A percentile compares a stretch with the other conserved stretches of the same genome.
These are phyloP conservation scores for Cydia pomonella DNA, from an alignment of 1,140 invertebrate genomes.

Conservation along the genomic window DNA sequence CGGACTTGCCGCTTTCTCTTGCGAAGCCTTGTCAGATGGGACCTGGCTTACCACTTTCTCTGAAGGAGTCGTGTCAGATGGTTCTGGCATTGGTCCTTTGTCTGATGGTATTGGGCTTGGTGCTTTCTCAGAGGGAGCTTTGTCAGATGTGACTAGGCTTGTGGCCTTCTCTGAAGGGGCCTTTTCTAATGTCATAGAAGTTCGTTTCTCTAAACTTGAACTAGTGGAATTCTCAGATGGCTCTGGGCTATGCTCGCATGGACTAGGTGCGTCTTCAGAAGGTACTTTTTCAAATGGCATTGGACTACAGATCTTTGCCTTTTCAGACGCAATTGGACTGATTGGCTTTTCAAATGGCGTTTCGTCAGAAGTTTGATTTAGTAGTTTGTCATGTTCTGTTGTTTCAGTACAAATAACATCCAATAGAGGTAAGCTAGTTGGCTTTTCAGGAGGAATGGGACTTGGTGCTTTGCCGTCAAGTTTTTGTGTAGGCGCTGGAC, in stretches of 20 bases:
- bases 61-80: neutral
- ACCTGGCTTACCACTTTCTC: neutral
- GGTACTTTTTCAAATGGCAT: neutral
- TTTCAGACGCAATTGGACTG: constrained; percentile 1
- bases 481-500: neutral
- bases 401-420: constrained; percentile 6
- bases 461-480: constrained; percentile 30
- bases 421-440: neutral
- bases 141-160: neutral
- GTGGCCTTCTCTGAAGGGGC: neutral
- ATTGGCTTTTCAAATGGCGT: neutral
- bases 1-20: neutral
- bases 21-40: neutral
- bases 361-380: neutral
- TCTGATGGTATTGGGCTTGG: neutral
- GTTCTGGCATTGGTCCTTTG: neutral
- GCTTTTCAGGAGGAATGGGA: constrained; percentile 27
- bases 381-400: neutral
- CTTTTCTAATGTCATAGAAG: constrained; percentile 18
- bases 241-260: neutral
- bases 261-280: constrained; percentile 23
- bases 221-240: neutral
- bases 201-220: neutral
- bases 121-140: neutral
- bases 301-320: neutral